Conservation (phyloP, 2,113 vertebrate species). For the Laterallus jamaicensis region DNA sequence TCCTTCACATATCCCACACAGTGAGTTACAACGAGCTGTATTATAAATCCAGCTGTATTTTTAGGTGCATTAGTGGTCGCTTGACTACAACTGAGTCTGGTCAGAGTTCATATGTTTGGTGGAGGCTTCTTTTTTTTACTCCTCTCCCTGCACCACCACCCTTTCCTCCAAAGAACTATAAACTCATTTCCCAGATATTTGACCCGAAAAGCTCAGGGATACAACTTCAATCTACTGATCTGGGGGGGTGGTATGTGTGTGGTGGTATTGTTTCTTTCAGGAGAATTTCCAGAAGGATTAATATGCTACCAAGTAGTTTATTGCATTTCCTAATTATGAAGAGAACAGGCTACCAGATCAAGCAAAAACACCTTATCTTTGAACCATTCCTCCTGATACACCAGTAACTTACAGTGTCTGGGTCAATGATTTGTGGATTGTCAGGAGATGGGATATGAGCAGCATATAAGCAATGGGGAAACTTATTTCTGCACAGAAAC, state of each 20-base stretch:
- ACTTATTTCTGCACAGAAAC: not conserved
- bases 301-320: not conserved
- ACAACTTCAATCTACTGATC: not conserved
- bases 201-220: not conserved
- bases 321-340: not conserved
- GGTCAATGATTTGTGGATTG: not conserved
- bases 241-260: too few species aligned
- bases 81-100: constrained; percentile 7
- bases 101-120: constrained; percentile 9
- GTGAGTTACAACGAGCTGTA: constrained; percentile 8
- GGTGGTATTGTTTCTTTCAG: not conserved
- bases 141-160: too few species aligned
- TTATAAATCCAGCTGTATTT: constrained; percentile 64
- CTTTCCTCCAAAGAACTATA: not conserved
- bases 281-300: not conserved
- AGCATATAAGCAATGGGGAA: not conserved
- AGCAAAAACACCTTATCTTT: not conserved
- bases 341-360: not conserved
- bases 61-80: constrained; percentile 44
- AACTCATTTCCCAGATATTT: constrained; percentile 24
- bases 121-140: not conserved
- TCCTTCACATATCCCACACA: constrained; percentile 54
- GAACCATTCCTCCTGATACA: rapidly evolving
- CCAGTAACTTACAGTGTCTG: not conserved
- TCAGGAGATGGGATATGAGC: not conserved